A percentile compares a stretch with the other conserved stretches of the same genome.
phyloP scores from a whole-genome alignment of 2,797 vertebrate genomes.

The Selene dorsalis region DNA sequence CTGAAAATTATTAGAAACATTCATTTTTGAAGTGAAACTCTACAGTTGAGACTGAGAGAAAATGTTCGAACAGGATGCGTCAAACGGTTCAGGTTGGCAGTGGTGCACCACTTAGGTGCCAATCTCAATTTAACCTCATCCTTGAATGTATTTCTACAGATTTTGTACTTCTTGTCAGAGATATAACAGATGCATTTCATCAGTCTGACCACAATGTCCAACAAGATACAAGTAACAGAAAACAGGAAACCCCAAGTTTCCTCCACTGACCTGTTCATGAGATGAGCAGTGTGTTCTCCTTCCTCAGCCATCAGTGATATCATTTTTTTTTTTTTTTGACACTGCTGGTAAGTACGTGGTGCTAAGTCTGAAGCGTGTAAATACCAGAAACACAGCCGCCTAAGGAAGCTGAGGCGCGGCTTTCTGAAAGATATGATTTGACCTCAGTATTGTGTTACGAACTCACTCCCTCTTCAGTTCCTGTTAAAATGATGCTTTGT shows the following conservation, averaged over 20 bases:
- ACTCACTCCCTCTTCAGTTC: not conserved
- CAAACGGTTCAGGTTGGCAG: slow-evolving; percentile 33
- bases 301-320: not conserved
- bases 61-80: slow-evolving; percentile 59
- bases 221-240: not conserved
- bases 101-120: not conserved
- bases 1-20: not conserved
- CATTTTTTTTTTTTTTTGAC: not conserved
- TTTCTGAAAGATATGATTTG: not conserved
- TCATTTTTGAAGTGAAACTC: not conserved
- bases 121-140: too few species aligned
- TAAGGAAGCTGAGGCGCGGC: slow-evolving; percentile 25
- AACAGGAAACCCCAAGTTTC: not conserved
- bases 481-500: not conserved
- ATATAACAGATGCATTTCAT: not conserved
- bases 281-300: not conserved
- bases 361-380: not conserved
- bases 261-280: slow-evolving; percentile 52
- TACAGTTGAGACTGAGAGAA: not conserved
- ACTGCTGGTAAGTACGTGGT: not conserved
- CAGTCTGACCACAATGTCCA: not conserved
- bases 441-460: not conserved
- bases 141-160: not conserved
- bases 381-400: not conserved
- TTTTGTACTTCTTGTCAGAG: not conserved